Conservation (phyloP, 2,888 invertebrate species). For the Heliconius sara region DNA sequence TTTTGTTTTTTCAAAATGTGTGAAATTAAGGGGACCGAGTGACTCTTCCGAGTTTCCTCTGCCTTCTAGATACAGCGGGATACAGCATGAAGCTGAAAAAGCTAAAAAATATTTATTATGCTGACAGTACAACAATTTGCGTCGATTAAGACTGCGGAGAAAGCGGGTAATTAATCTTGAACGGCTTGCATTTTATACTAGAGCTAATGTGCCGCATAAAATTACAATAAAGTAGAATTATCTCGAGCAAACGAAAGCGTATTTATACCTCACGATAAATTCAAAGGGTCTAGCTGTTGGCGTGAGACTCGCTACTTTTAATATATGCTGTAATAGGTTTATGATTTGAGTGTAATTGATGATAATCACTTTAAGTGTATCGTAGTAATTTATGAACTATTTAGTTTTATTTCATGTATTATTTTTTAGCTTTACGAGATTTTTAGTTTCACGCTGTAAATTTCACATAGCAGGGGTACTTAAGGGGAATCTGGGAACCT, state of each 20-base stretch:
- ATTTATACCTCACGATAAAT: slow-evolving; percentile 43
- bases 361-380: background rate
- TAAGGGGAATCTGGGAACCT: too few relatives aligned
- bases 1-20: too few relatives aligned
- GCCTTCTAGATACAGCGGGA: too few relatives aligned
- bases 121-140: slow-evolving; percentile 39
- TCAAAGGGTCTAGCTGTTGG: slow-evolving; percentile 34
- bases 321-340: slow-evolving; percentile 17
- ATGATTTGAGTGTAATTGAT: slow-evolving; percentile 4
- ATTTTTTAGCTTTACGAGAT: background rate
- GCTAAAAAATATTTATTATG: background rate
- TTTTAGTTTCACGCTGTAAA: too few relatives aligned
- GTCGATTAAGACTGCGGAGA: slow-evolving; percentile 34
- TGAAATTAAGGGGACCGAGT: too few relatives aligned
- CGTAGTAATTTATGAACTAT: background rate
- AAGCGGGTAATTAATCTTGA: slow-evolving; percentile 48
- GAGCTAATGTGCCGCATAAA: slow-evolving; percentile 70
- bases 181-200: slow-evolving; percentile 48
- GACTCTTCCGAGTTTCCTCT: too few relatives aligned
- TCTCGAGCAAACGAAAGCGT: slow-evolving; percentile 59
- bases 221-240: slow-evolving; percentile 74
- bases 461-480: too few relatives aligned
- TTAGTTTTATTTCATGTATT: background rate
- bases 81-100: too few relatives aligned
- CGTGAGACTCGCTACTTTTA: slow-evolving; percentile 30